phyloP scores from a whole-genome alignment of 64 coral and sea anemone species.

The Astreopora myriophthalma region DNA sequence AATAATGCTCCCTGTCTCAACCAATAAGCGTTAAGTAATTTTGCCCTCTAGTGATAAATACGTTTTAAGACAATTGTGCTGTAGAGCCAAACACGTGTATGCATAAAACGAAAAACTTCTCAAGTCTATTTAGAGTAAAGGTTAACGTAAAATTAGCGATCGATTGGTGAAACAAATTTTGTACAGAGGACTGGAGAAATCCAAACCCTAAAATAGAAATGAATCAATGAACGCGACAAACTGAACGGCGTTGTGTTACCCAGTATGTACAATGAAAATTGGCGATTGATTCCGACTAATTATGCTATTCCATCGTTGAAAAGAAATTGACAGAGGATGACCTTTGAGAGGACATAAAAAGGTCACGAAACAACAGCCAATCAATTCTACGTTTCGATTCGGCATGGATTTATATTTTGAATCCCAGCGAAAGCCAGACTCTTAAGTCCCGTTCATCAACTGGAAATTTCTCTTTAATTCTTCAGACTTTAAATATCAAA shows the following conservation, averaged over 20 bases:
- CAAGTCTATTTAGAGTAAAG: not conserved
- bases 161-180: not conserved
- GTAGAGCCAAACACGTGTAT: not conserved
- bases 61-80: too few relatives aligned
- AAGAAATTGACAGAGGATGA: not conserved
- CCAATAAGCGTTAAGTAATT: too few relatives aligned
- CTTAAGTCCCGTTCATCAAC: too few relatives aligned
- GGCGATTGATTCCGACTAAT: not conserved
- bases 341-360: not conserved
- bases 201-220: not conserved
- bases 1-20: too few relatives aligned
- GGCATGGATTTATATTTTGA: too few relatives aligned
- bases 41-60: too few relatives aligned
- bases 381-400: too few relatives aligned
- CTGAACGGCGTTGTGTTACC: not conserved
- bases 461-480: too few relatives aligned
- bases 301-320: not conserved
- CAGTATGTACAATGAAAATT: conserved; percentile 24
- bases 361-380: too few relatives aligned
- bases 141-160: not conserved
- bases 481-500: too few relatives aligned
- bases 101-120: not conserved
- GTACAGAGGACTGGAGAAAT: not conserved
- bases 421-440: too few relatives aligned
- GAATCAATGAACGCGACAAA: not conserved